These are phyloP conservation scores for Eulemur rubriventer DNA, from an alignment of 2,797 vertebrate genomes.

Conservation along the genomic window DNA sequence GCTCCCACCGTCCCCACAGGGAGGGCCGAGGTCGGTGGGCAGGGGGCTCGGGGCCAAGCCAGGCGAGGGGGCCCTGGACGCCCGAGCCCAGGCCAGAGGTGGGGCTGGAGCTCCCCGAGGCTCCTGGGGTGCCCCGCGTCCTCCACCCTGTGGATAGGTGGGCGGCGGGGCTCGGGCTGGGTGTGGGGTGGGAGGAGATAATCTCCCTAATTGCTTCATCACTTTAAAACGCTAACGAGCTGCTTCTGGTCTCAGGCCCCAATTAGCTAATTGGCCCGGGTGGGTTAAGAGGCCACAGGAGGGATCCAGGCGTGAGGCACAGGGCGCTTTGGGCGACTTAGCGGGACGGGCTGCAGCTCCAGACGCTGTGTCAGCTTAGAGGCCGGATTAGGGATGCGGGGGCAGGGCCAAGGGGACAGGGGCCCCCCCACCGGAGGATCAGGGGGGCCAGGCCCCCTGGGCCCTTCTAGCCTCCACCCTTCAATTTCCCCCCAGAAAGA, in stretches of 20 bases:
- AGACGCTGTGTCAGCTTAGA: constrained; percentile 92
- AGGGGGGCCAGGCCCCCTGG: neutral
- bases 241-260: constrained; percentile 89
- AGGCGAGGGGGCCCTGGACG: neutral
- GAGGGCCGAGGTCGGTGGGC: neutral
- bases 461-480: neutral
- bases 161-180: neutral
- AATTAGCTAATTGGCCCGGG: constrained; percentile 92
- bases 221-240: constrained; percentile 90
- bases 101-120: fast-evolving
- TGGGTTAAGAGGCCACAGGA: constrained; percentile 91
- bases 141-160: neutral
- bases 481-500: neutral
- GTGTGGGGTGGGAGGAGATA: constrained; percentile 27
- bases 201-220: constrained; percentile 89
- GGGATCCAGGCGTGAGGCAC: constrained; percentile 82
- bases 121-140: neutral
- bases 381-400: constrained; percentile 48
- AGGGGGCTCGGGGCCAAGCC: fast-evolving
- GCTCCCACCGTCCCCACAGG: too few relatives aligned
- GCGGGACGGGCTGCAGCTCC: constrained; percentile 88
- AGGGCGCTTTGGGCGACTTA: neutral
- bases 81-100: neutral
- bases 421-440: neutral
- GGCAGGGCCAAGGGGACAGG: neutral